These are phyloP conservation scores for Aurelia coerulea DNA, from an alignment of 30 jellyfish, hydroid and myxozoan genomes.

Conservation along the genomic window DNA sequence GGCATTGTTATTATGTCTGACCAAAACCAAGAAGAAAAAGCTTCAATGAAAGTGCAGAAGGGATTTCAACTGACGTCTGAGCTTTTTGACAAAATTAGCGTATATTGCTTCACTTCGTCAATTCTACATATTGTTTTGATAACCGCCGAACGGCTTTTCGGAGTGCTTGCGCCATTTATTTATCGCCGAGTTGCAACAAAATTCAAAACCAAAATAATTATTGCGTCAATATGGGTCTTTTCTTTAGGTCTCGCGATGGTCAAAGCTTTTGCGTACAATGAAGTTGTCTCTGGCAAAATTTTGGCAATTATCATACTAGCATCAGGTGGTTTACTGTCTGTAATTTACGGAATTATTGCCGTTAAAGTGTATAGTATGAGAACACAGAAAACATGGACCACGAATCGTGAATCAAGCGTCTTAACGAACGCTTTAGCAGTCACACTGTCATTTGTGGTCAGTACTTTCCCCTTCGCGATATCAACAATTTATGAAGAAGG, in stretches of 20 bases:
- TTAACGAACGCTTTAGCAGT: conserved; percentile 48
- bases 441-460: conserved; percentile 29
- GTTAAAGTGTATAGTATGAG: not conserved
- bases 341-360: conserved; percentile 35
- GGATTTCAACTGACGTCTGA: too few species aligned
- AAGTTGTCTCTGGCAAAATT: not conserved
- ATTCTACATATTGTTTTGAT: too few species aligned
- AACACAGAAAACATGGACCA: not conserved
- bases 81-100: too few species aligned
- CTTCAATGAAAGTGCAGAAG: too few species aligned
- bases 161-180: too few species aligned
- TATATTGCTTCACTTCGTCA: too few species aligned
- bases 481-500: not conserved
- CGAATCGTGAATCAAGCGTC: conserved; percentile 16
- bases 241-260: conserved; percentile 2
- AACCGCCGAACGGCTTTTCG: too few species aligned
- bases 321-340: conserved; percentile 35
- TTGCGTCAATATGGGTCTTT: conserved; percentile 28
- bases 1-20: too few species aligned
- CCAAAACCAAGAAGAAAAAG: too few species aligned
- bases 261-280: not conserved
- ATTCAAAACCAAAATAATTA: conserved; percentile 1
- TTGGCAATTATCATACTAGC: conserved; percentile 8
- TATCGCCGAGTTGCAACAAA: conserved; percentile 42
- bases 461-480: conserved; percentile 47